Evolutionary conservation across 1,140 invertebrate genomes (phyloP).

Genomic region (Lordiphosa clarofinis): DNA sequence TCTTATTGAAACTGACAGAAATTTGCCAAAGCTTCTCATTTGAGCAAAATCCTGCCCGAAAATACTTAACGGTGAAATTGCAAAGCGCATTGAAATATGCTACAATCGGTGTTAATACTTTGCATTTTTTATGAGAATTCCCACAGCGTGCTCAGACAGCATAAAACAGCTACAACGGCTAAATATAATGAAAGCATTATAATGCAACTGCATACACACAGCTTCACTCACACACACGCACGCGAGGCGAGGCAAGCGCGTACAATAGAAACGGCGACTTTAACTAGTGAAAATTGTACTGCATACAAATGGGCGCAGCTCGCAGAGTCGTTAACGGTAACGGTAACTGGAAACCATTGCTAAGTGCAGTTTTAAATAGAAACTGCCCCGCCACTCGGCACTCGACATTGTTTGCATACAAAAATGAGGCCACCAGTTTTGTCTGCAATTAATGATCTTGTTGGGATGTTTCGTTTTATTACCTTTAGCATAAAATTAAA

Average conservation of each 20-base stretch:
- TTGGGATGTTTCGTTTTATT: constrained; percentile 14
- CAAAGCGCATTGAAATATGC: constrained; percentile 59
- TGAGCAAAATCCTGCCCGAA: not conserved
- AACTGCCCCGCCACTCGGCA: constrained; percentile 4
- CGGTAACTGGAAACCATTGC: constrained; percentile 21
- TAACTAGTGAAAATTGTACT: constrained; percentile 50
- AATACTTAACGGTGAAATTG: constrained; percentile 24
- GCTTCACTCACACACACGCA: constrained; percentile 2
- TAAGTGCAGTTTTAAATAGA: too few relatives aligned
- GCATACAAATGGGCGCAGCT: constrained; percentile 40
- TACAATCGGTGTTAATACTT: constrained; percentile 71
- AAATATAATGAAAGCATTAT: constrained; percentile 59
- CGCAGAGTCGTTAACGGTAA: constrained; percentile 38
- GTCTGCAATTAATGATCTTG: constrained; percentile 64
- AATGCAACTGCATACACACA: constrained; percentile 43
- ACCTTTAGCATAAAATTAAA: constrained; percentile 12
- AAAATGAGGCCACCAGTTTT: constrained; percentile 13
- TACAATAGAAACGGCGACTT: constrained; percentile 49
- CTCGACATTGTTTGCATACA: constrained; percentile 43
- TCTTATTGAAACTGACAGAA: too few relatives aligned
- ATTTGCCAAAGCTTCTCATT: too few relatives aligned
- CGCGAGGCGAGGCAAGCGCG: constrained; percentile 10
- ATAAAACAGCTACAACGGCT: constrained; percentile 25
- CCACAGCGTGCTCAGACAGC: constrained; percentile 33
- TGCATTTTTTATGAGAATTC: constrained; percentile 73